Conservation (phyloP, 2,113 vertebrate genomes). For the Tursiops truncatus region DNA sequence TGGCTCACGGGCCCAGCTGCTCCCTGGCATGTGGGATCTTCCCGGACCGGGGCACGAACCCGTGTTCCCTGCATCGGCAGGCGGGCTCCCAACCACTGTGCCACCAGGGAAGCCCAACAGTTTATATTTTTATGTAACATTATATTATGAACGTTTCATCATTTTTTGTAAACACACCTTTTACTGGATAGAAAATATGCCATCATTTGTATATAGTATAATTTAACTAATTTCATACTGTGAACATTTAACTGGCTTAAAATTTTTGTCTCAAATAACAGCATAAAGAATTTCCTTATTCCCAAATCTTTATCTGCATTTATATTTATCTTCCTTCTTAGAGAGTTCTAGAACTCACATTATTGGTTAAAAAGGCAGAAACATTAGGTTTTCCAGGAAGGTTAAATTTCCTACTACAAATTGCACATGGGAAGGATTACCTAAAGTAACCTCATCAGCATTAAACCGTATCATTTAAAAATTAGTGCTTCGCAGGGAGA, state of each 20-base stretch:
- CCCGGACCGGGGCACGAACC: no score
- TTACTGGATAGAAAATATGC: neutral
- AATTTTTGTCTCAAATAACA: neutral
- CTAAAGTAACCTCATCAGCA: conserved; percentile 51
- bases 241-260: neutral
- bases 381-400: neutral
- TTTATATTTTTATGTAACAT: neutral
- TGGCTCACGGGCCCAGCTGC: no score
- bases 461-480: conserved; percentile 63
- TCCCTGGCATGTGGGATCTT: no score
- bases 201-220: neutral
- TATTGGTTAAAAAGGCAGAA: neutral
- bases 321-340: neutral
- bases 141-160: neutral
- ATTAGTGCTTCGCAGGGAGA: conserved; percentile 8
- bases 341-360: neutral
- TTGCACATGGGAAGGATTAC: neutral
- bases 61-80: no score
- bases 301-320: neutral
- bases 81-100: no score
- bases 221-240: neutral
- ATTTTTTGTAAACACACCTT: neutral
- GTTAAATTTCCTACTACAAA: neutral
- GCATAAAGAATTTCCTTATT: neutral
- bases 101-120: no score